phyloP scores from a whole-genome alignment of 2,888 invertebrate genomes.

The Platynereis dumerilii region DNA sequence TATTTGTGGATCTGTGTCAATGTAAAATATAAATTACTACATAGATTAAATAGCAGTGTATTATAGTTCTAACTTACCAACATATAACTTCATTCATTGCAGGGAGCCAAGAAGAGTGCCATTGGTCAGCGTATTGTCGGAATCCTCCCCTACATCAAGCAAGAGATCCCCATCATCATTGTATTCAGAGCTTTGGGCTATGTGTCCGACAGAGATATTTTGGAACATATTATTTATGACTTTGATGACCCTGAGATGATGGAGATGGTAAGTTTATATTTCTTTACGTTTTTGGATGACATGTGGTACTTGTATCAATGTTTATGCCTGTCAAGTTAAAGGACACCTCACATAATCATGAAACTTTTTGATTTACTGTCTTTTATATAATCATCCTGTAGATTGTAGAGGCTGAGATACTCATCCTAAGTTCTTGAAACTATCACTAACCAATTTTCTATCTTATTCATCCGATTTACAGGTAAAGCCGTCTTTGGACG shows the following conservation, averaged over 20 bases:
- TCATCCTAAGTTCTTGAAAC: too few relatives aligned
- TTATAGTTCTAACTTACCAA: too few relatives aligned
- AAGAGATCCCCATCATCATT: slow-evolving; percentile 99
- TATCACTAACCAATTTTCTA: too few relatives aligned
- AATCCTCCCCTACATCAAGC: slow-evolving; percentile 97
- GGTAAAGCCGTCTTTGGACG: slow-evolving; percentile 96
- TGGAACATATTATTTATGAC: slow-evolving; percentile 99
- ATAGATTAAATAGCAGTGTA: too few relatives aligned
- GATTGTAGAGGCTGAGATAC: too few relatives aligned
- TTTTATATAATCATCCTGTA: background rate
- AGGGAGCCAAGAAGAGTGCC: slow-evolving; percentile 97
- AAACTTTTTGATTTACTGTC: background rate
- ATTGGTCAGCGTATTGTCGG: slow-evolving; percentile 98
- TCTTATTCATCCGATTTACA: too few relatives aligned
- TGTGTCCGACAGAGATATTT: slow-evolving; percentile 97
- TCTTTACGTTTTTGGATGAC: background rate
- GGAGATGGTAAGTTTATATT: slow-evolving; percentile 82
- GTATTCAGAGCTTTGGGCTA: slow-evolving; percentile 99
- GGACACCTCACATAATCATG: too few relatives aligned
- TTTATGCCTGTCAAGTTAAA: too few relatives aligned
- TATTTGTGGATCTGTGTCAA: too few relatives aligned
- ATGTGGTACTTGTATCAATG: too few relatives aligned
- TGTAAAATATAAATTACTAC: too few relatives aligned
- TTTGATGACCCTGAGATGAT: slow-evolving; percentile 99
- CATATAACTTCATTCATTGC: too few relatives aligned